A percentile compares a stretch with the other conserved stretches of the same genome.
These are phyloP conservation scores for Caenorhabditis panamensis DNA, from an alignment of 2,888 invertebrate species.

Conservation along the genomic window DNA sequence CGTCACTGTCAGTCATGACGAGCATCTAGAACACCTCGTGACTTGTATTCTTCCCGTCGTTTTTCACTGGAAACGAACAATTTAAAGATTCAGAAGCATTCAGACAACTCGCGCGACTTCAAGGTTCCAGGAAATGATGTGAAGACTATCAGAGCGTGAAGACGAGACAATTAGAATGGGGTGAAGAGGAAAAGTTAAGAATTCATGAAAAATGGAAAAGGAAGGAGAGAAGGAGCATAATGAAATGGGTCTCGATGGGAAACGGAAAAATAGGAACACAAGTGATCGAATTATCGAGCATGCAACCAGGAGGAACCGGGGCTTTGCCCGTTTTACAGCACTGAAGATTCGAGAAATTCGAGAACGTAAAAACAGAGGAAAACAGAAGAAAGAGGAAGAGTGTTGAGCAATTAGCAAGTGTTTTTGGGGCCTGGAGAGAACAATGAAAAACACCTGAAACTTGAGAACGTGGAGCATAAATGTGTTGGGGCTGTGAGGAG, in stretches of 20 bases:
- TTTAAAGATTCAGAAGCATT: too few relatives aligned
- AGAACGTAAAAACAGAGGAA: neutral
- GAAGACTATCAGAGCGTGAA: slow-evolving; percentile 21
- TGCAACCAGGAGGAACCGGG: neutral
- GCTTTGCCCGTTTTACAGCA: neutral
- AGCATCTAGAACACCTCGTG: neutral
- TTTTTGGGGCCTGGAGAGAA: neutral
- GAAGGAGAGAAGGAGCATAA: neutral
- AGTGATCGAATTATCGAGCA: slow-evolving; percentile 14
- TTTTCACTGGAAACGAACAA: neutral
- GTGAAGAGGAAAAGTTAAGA: slow-evolving; percentile 26
- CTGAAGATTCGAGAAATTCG: neutral
- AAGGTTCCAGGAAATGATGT: slow-evolving; percentile 14
- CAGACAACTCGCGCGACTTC: too few relatives aligned
- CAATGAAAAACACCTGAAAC: slow-evolving; percentile 36
- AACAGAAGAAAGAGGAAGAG: slow-evolving; percentile 9
- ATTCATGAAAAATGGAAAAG: slow-evolving; percentile 27
- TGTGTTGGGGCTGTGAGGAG: too few relatives aligned
- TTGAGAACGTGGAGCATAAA: too few relatives aligned
- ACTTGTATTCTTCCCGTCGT: too few relatives aligned
- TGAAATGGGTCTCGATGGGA: slow-evolving; percentile 5
- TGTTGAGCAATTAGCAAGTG: slow-evolving; percentile 14
- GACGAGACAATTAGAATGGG: too few relatives aligned
- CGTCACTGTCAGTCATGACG: slow-evolving; percentile 2
- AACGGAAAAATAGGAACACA: neutral